phyloP scores from a whole-genome alignment of 2,888 invertebrate genomes.

The Plebejus anna region DNA sequence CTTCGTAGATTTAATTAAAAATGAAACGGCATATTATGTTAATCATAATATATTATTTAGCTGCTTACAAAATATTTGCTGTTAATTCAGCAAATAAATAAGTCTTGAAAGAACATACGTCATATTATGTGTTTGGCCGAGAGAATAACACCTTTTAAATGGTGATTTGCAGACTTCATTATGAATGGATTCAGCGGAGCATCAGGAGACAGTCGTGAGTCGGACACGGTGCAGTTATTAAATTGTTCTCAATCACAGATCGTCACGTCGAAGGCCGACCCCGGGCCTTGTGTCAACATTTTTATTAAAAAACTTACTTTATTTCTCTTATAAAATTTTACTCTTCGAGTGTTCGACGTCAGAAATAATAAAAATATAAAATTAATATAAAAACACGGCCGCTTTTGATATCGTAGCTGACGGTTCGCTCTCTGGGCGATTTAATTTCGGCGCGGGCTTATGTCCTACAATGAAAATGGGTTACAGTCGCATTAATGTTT shows the following conservation, averaged over 20 bases:
- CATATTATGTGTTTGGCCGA: no score
- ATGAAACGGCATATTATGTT: not conserved
- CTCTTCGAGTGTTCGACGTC: not conserved
- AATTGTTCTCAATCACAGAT: constrained; percentile 3
- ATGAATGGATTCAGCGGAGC: not conserved
- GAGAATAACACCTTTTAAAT: not conserved
- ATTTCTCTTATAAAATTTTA: constrained; percentile 6
- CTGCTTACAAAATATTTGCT: no score
- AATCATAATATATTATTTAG: not conserved
- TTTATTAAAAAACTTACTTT: constrained; percentile 17
- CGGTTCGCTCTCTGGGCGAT: not conserved
- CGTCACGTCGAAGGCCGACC: constrained; percentile 3
- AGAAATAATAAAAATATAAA: not conserved
- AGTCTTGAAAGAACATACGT: no score
- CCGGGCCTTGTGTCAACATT: not conserved
- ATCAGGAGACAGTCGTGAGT: not conserved
- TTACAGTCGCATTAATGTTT: constrained; percentile 7
- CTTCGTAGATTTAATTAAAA: constrained; percentile 3
- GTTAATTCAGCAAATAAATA: no score
- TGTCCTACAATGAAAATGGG: not conserved
- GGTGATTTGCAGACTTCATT: not conserved
- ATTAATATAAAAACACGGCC: not conserved
- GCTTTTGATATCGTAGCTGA: not conserved
- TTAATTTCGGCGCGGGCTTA: not conserved
- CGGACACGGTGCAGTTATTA: not conserved